These are phyloP conservation scores for Bungarus multicinctus DNA, from an alignment of 2,113 vertebrate genomes.

Conservation along the genomic window DNA sequence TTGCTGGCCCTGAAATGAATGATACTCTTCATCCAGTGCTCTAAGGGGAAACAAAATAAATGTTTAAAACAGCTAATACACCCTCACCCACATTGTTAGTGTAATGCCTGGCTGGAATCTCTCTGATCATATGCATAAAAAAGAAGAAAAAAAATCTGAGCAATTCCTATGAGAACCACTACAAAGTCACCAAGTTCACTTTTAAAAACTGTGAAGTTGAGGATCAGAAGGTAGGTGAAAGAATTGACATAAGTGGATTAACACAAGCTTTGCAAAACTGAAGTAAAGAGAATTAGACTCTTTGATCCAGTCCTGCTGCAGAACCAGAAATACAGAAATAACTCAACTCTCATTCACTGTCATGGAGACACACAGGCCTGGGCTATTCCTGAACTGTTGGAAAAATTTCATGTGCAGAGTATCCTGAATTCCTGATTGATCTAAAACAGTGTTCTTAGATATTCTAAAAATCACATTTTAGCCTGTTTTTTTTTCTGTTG, in stretches of 20 bases:
- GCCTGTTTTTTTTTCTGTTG: background rate
- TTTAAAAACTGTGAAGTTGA: background rate
- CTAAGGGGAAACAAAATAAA: background rate
- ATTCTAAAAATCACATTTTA: background rate
- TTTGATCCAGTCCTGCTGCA: background rate
- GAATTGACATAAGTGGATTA: background rate
- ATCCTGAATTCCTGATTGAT: background rate
- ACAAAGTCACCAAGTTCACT: background rate
- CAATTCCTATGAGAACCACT: background rate
- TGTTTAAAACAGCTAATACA: background rate
- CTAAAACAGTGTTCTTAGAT: background rate
- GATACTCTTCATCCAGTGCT: background rate
- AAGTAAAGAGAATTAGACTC: background rate
- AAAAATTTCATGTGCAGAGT: background rate
- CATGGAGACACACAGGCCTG: background rate
- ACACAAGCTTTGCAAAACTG: background rate
- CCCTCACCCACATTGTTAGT: background rate
- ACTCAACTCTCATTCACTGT: background rate
- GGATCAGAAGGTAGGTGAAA: background rate
- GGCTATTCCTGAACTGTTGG: background rate
- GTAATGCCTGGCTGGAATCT: background rate
- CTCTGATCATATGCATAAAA: background rate
- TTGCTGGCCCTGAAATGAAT: background rate
- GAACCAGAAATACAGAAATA: background rate
- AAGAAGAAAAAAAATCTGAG: background rate